Base-by-base conservation (phyloP, 1,140 invertebrate genomes). In the Chymomyza costata region DNA sequence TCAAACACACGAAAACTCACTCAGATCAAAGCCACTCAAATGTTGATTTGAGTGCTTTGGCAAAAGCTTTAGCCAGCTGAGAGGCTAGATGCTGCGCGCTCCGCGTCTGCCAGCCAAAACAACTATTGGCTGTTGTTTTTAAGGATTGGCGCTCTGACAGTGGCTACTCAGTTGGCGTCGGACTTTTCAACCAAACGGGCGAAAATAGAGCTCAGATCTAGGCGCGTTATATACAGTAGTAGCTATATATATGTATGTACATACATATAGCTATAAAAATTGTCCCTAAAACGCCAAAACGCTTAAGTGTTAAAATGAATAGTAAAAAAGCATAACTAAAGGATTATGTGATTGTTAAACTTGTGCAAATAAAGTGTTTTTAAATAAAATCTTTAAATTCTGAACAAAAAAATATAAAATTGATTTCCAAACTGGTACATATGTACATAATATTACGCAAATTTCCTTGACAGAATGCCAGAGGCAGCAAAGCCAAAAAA, bases 141-240 rank as follows among this genome's bases (percentile, higher is more conserved):
- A 78, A 78, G 73, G 73, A 73, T 80, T 64, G 73, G 15, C 67
- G 38, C 58, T 64, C 46, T 16, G 51, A 35, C 44, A 46, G 32
- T 53, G 46, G 21, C 8, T 45, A 78, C 63, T 73, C 63, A 78
- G 71, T 80, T 65, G 67, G 64, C 73, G 67, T 63, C 63, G 55
- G 60, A 78, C 73, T 55, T 67, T 65, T 66, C 54, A 68, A 67
- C 51, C 55, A 60, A 80, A 55, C 73, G 67, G 73, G 64, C 65
- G 67, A 45, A 37, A 43, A 37, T 11, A 18, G 43, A 16, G 8
- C 25, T 11, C 2, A 16, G 34, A n/a, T n/a, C n/a, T n/a, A n/a
- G 41, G 38, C 44, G 44, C 25, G 50, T 34, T 47, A 32, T 40
- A 37, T 58, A 60, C 39, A 74, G 47, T 6, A 6, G 60, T 45